Conservation (phyloP, 2,888 invertebrate species). For the Hipparchia sbordonii region DNA sequence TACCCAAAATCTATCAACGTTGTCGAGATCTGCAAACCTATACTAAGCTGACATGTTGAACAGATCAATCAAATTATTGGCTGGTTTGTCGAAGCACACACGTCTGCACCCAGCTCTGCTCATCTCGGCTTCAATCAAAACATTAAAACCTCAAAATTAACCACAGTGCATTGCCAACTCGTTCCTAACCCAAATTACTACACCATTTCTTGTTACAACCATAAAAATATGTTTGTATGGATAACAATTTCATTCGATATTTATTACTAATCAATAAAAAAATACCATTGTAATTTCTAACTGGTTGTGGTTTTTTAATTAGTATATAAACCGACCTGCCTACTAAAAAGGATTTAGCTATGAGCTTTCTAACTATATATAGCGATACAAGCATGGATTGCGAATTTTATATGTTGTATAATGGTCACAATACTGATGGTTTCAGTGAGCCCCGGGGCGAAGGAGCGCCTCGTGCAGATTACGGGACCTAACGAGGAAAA, state of each 20-base stretch:
- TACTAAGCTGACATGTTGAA: too few species aligned
- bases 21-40: too few species aligned
- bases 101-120: too few species aligned
- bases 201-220: constrained; percentile 3
- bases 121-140: too few species aligned
- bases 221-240: background rate
- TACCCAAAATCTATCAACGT: too few species aligned
- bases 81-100: too few species aligned
- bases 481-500: constrained; percentile 97
- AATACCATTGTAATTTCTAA: constrained; percentile 24
- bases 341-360: constrained; percentile 59
- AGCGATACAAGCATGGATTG: constrained; percentile 31
- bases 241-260: constrained; percentile 11
- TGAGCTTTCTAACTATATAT: constrained; percentile 51
- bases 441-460: constrained; percentile 96
- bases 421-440: constrained; percentile 47
- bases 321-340: constrained; percentile 29
- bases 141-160: background rate
- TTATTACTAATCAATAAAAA: background rate
- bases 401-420: background rate
- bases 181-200: background rate
- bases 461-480: constrained; percentile 97
- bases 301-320: constrained; percentile 29
- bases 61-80: too few species aligned
- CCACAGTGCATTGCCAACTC: background rate